Base-by-base conservation (phyloP, 2,888 invertebrate genomes). In the Neuroscelio doddi region DNA sequence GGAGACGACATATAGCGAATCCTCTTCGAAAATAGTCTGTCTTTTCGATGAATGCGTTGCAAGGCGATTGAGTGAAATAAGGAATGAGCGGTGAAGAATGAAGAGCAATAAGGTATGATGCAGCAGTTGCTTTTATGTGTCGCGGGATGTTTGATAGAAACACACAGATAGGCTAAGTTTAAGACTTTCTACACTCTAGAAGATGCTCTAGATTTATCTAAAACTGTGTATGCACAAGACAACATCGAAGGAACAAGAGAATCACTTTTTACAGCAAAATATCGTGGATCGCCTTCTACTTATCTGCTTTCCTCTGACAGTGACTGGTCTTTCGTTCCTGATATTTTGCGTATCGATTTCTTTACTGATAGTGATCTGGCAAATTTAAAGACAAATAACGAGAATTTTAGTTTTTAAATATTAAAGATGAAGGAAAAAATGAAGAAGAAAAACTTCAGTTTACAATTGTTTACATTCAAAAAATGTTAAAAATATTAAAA, bases 211-310 rank as follows among this genome's bases (percentile, higher is more conserved):
- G 72, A 70, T 70, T 69, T 67, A 51, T 76, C 75, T 77, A 77
- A 70, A 44, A 69, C 70, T 69, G 70, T 69, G 64, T 71, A 70
- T 74, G 73, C 73, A 71, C 71, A 72, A 71, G 70, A 80, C 72
- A 76, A 77, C 75, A 76, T 75, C 69, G 74, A 76, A 70, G 68
- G 71, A 77, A 75, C 74, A 75, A 73, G 70, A 68, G 70, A 75
- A 75, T 76, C 70, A 70, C 57, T 63, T 38, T 68, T 70, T 72
- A 68, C 64, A 65, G 67, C 59, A 53, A 68, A 72, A 70, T 71
- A 71, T 53, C 63, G 57, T 69, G 57, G 62, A 41, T 56, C 64
- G 57, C 70, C 63, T 62, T 70, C 68, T 80, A 79, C 78, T 78
- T 77, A 74, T 77, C 76, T 78, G 77, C 71, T 69, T 56, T 75